Percentiles rank a stretch among this genome's conserved stretches.
Evolutionary conservation across 2,888 invertebrate species (phyloP).

Genomic region (Tridacna gigas): DNA sequence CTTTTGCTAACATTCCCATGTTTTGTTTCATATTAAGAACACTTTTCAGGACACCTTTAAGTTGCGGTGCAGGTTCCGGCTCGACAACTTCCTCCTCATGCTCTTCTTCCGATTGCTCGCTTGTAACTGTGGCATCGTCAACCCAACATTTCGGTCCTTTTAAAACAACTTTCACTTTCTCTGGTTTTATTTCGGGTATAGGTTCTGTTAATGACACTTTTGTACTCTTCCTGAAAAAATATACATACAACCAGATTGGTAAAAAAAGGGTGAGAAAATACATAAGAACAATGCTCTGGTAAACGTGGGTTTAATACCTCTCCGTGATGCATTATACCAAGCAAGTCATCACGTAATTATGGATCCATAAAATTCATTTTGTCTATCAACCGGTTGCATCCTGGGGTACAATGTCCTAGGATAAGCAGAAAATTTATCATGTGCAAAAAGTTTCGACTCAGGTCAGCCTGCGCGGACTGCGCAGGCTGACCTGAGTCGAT

Average conservation of each 20-base stretch:
- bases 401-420: no score
- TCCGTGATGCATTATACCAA: no score
- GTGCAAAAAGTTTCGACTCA: no score
- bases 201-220: conserved; percentile 31
- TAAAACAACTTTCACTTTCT: conserved; percentile 59
- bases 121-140: conserved; percentile 75
- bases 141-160: conserved; percentile 77
- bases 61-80: background rate
- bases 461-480: no score
- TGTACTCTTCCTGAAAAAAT: conserved; percentile 5
- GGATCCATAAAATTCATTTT: no score
- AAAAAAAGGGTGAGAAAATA: no score
- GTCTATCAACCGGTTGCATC: no score
- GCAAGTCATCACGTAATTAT: no score
- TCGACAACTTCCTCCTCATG: conserved; percentile 11
- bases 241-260: background rate
- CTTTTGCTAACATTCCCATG: background rate
- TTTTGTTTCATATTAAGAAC: conserved; percentile 23
- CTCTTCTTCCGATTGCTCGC: conserved; percentile 62
- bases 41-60: conserved; percentile 12
- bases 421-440: no score
- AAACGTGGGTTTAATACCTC: no score
- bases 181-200: conserved; percentile 62
- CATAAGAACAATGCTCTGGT: no score
- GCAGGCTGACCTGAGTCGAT: no score